phyloP scores from a whole-genome alignment of 37 sponge, comb jelly and placozoan genomes.

The Bolinopsis microptera region DNA sequence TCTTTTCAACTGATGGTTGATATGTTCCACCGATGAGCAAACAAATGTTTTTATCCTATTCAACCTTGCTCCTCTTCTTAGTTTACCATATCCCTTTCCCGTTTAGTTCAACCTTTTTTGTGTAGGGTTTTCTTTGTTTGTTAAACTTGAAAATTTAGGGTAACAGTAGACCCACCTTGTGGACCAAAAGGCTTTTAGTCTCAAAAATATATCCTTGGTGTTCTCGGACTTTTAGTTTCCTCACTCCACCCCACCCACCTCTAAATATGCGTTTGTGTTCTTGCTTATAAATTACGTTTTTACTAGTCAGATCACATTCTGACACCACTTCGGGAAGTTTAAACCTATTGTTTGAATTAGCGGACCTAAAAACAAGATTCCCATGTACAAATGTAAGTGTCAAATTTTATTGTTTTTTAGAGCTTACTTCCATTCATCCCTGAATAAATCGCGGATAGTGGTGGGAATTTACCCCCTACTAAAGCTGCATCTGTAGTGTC shows the following conservation, averaged over 20 bases:
- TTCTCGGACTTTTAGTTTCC: not conserved
- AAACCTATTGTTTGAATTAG: not conserved
- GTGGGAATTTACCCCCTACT: not conserved
- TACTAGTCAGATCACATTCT: not conserved
- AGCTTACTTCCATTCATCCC: not conserved
- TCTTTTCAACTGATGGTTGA: not conserved
- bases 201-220: not conserved
- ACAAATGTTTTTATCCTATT: not conserved
- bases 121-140: not conserved
- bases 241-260: not conserved
- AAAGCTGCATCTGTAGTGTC: slow-evolving; percentile 12
- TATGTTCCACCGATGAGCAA: not conserved
- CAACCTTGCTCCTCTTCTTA: not conserved
- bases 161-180: not conserved
- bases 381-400: not conserved
- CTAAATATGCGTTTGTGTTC: not conserved
- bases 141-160: not conserved
- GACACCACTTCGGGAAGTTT: not conserved
- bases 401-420: not conserved
- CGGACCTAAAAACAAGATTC: not conserved
- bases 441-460: not conserved
- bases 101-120: not conserved
- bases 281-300: not conserved
- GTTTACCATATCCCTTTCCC: not conserved
- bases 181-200: not conserved